These are phyloP conservation scores for Noctua janthe DNA, from an alignment of 2,888 invertebrate genomes.

Conservation along the genomic window DNA sequence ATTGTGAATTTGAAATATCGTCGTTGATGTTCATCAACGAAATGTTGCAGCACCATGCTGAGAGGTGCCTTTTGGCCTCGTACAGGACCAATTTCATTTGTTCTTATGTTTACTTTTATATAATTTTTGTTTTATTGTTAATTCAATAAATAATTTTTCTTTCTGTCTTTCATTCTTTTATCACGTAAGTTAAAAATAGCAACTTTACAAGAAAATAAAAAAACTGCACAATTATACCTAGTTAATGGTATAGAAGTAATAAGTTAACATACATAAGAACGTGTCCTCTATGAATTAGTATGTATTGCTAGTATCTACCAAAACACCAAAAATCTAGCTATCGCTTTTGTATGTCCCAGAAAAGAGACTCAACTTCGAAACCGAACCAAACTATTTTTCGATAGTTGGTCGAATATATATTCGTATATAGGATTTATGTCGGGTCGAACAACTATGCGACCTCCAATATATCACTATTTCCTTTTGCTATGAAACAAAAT, in stretches of 20 bases:
- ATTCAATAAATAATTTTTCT: too few species aligned
- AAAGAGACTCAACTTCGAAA: neutral
- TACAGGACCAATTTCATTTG: too few species aligned
- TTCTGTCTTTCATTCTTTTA: too few species aligned
- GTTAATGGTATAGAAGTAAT: neutral
- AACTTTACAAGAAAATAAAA: too few species aligned
- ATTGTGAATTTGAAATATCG: neutral
- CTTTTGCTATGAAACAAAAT: conserved; percentile 12
- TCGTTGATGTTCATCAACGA: too few species aligned
- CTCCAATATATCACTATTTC: conserved; percentile 12
- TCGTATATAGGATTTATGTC: conserved; percentile 12
- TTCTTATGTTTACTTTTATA: too few species aligned
- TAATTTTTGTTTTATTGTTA: too few species aligned
- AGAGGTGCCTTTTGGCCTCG: too few species aligned
- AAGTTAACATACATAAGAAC: neutral
- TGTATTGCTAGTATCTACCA: neutral
- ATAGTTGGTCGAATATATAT: conserved; percentile 14
- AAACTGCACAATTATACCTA: too few species aligned
- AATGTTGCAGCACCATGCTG: too few species aligned
- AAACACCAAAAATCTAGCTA: neutral
- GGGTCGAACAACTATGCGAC: conserved; percentile 15
- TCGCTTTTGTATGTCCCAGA: neutral
- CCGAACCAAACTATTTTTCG: conserved; percentile 11
- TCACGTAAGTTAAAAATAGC: too few species aligned
- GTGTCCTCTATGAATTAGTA: too few species aligned